A percentile compares a stretch with the other conserved stretches of the same genome.
phyloP scores from a whole-genome alignment of 2,888 invertebrate genomes.

The Homarus gammarus region DNA sequence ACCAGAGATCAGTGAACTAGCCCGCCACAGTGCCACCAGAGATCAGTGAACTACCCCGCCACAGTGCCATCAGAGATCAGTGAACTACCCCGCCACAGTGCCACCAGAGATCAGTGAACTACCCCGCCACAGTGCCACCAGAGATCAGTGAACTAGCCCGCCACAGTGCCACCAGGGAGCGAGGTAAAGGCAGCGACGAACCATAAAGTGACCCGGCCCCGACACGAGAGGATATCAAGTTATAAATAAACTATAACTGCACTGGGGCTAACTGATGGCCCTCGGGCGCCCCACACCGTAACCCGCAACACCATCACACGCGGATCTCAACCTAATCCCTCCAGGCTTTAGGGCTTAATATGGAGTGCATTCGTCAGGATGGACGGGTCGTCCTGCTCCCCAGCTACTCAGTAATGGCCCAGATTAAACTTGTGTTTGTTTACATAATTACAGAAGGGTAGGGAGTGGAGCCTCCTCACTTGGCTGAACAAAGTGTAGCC shows the following conservation, averaged over 20 bases:
- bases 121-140: background rate
- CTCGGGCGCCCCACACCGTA: constrained; percentile 21
- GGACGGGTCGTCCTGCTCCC: constrained; percentile 14
- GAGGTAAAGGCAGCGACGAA: constrained; percentile 27
- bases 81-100: background rate
- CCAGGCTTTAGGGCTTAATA: constrained; percentile 26
- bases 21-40: too few species aligned
- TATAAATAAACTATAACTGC: constrained; percentile 73
- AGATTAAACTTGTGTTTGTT: constrained; percentile 72
- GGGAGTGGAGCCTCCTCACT: constrained; percentile 33
- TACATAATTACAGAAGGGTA: constrained; percentile 68
- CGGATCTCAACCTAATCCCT: constrained; percentile 50
- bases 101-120: background rate
- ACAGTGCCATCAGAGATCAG: too few species aligned
- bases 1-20: too few species aligned
- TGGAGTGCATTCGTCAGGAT: constrained; percentile 30
- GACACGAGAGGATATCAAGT: constrained; percentile 69
- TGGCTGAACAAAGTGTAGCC: background rate
- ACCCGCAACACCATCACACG: constrained; percentile 30
- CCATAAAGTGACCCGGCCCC: constrained; percentile 62
- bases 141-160: background rate
- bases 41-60: too few species aligned
- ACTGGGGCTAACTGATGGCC: constrained; percentile 63
- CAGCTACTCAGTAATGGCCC: constrained; percentile 61
- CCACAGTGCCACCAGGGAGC: background rate